Evolutionary conservation across 2,888 invertebrate species (phyloP), one percentile per base, ranked within the genome.

Genomic region (Geophilus truncorum): DNA sequence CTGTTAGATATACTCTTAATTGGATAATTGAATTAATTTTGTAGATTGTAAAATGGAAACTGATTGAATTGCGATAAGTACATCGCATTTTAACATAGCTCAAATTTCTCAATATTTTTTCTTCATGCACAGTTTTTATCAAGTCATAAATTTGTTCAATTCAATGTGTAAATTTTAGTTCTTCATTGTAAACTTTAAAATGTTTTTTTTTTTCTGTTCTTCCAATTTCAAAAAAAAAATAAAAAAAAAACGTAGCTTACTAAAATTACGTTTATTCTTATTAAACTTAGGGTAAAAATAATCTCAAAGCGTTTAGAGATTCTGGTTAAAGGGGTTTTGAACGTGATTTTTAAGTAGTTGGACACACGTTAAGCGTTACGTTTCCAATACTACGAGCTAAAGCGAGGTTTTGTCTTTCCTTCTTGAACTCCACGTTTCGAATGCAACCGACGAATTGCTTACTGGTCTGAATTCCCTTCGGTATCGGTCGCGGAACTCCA

Each of bases 361-460:
- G 95, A 85, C 96, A 97, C 3, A 92, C 91, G 81, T 93, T 93
- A 6, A 93, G 89, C 82, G 92, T 91, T 0, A 95, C 93, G 85
- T 92, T 91, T 1, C 95, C 93, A 57, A 90, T 89, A 5, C 92
- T 91, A 82, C 92, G 91, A 36, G 89, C 89, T 25, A 90, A 88
- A 78, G 87, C 87, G n/a, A 92, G 86, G 9, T 85, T 84, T 45
- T 90, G 86, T 0, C 85, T 83, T 57, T 88, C 87, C 80, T 89
- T 90, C 78, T 85, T 84, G 78, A 87, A 83, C 7, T 81, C 81
- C 7, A 87, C 83, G 81, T 85, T 85, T n/a, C 85, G 90, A 76
- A 96, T 92, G 86, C 95, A 94, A 25, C 95, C 94, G 45, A 93
- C 92, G 87, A 91, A 97, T 62, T 87, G 86, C 30, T 91, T 89